Evolutionary conservation across 2,888 invertebrate genomes (phyloP), one percentile per base, ranked within the genome.

Genomic region (Microplitis manilae): DNA sequence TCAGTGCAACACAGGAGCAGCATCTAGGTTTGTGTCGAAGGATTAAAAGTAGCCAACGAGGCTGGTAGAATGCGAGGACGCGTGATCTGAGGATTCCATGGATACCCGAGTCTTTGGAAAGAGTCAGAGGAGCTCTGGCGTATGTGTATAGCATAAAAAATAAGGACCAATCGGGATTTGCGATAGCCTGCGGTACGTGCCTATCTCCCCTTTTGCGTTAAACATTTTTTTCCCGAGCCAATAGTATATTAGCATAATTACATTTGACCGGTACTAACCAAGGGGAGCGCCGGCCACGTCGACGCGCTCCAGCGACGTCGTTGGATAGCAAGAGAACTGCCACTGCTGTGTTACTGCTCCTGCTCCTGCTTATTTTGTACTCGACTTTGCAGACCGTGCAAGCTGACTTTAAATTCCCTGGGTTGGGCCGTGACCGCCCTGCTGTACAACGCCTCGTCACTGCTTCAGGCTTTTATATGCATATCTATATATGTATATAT

Each of bases 221-320:
- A 86, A 85, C 87, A 88, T 88, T 87, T 87, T 87, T 86, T 76
- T 73, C 50, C 86, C 86, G 83, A 87, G 84, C 88, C 88, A 89
- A 89, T 89, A 87, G 87, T 83, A 87, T 88, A 89, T 90, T 90
- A 89, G 87, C 89, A 90, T 90, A 89, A 90, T 90, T 89, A 86
- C 88, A 85, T 86, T 88, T 82, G 83, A 83, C 81, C 81, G 79
- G 83, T 80, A 81, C 40, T 50, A 50, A 50, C 50, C 50, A 68
- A 72, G 72, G 76, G 77, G 77, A 74, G 72, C 79, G 75, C 75
- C 73, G 64, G 75, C 75, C 73, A 70, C 73, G 41, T 68, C 78
- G 75, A 77, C 60, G 73, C 77, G 68, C 74, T 69, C 62, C 64
- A 62, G 68, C 77, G 68, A 77, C 68, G 72, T 73, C 73, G 39